Conservation (phyloP, 2,113 vertebrate genomes). For the Macquaria ambigua region DNA sequence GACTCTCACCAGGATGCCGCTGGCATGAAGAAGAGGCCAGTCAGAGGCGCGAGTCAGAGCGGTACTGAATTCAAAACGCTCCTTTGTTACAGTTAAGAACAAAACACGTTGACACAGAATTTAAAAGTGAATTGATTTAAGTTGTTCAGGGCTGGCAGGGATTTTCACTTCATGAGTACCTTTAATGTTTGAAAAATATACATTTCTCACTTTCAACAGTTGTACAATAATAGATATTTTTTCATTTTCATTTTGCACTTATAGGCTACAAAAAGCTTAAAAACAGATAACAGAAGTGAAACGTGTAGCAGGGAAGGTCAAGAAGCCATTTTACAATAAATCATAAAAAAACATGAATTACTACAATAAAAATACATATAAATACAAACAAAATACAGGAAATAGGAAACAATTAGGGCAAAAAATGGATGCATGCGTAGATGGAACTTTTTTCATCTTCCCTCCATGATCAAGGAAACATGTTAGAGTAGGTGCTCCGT, state of each 20-base stretch:
- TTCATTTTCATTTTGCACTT: no score
- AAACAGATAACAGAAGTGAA: background rate
- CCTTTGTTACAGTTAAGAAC: no score
- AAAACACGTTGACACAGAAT: no score
- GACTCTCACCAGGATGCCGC: no score
- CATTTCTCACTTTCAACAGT: background rate
- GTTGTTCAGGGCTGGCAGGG: no score
- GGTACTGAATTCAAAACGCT: no score
- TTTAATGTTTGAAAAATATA: background rate
- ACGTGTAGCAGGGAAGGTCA: background rate
- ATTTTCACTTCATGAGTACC: background rate
- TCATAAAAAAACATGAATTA: background rate
- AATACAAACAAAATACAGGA: background rate
- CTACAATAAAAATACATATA: background rate
- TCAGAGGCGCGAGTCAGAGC: background rate
- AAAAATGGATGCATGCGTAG: background rate
- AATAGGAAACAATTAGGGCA: background rate
- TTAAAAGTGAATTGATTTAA: no score
- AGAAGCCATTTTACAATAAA: background rate
- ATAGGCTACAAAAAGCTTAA: background rate
- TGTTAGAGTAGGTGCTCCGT: background rate
- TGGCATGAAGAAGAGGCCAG: background rate
- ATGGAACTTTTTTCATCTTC: background rate
- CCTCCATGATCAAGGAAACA: background rate
- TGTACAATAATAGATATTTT: background rate